These are phyloP conservation scores for Nesogale talazaci DNA, from an alignment of 2,113 vertebrate genomes.

Conservation along the genomic window DNA sequence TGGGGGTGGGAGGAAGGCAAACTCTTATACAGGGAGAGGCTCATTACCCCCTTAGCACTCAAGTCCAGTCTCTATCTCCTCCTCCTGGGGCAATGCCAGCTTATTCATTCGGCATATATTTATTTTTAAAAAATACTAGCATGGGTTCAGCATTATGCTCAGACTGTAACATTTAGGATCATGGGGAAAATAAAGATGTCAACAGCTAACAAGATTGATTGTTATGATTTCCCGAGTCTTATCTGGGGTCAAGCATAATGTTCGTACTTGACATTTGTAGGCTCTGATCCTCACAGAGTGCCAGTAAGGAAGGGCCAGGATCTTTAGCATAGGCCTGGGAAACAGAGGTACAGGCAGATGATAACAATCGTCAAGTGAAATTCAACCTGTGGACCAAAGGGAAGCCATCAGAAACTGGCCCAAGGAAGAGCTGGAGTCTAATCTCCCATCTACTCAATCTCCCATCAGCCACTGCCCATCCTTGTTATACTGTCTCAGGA, in stretches of 20 bases:
- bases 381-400: background rate
- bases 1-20: constrained; percentile 16
- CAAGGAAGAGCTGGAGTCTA: background rate
- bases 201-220: constrained; percentile 24
- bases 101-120: background rate
- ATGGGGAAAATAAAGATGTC: constrained; percentile 28
- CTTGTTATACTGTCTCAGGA: too few species aligned
- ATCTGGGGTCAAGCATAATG: background rate
- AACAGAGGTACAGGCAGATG: background rate
- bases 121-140: background rate
- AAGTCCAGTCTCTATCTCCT: too few species aligned
- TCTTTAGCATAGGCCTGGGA: background rate
- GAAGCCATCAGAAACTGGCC: background rate
- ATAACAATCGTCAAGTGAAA: background rate
- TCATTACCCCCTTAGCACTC: too few species aligned
- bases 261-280: background rate
- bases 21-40: background rate
- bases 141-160: background rate
- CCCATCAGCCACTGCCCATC: too few species aligned
- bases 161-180: background rate
- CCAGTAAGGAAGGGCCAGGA: background rate
- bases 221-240: constrained; percentile 2
- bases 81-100: background rate
- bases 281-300: background rate
- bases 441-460: background rate